Percentiles rank a stretch among this genome's conserved stretches.
These are phyloP conservation scores for Nanorana parkeri DNA, from an alignment of 2,113 vertebrate genomes.

Conservation along the genomic window DNA sequence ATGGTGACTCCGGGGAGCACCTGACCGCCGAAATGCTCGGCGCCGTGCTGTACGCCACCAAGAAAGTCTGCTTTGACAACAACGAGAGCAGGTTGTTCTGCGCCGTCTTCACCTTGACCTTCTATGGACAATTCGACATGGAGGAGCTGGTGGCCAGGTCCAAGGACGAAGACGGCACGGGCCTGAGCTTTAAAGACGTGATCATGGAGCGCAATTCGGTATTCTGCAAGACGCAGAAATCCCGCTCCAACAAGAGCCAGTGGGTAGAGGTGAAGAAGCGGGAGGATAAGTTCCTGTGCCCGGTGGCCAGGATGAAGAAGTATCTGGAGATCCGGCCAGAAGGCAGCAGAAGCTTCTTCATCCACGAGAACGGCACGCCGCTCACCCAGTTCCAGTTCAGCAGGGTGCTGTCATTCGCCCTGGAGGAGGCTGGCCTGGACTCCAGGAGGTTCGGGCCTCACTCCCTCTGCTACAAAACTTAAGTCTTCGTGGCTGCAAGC, in stretches of 20 bases:
- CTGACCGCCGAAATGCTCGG: slow-evolving; percentile 16
- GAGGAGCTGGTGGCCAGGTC: slow-evolving; percentile 14
- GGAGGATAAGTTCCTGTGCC: not conserved
- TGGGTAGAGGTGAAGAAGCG: slow-evolving; percentile 30
- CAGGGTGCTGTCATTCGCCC: slow-evolving; percentile 18
- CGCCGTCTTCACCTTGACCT: slow-evolving; percentile 1
- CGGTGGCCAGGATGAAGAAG: not conserved
- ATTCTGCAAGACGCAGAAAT: slow-evolving; percentile 22
- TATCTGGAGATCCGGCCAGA: slow-evolving; percentile 11
- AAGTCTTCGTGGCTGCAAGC: not conserved
- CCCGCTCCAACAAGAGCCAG: slow-evolving; percentile 19
- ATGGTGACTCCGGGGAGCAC: slow-evolving; percentile 1
- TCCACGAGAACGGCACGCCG: slow-evolving; percentile 19
- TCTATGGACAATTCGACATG: slow-evolving; percentile 25
- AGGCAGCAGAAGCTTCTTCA: slow-evolving; percentile 14
- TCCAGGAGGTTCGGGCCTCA: slow-evolving; percentile 22
- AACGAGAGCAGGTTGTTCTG: slow-evolving; percentile 13
- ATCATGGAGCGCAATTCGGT: slow-evolving; percentile 11
- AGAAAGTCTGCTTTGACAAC: slow-evolving; percentile 32
- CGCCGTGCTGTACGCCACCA: slow-evolving; percentile 19
- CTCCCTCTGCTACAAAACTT: slow-evolving; percentile 9
- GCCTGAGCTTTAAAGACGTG: slow-evolving; percentile 12
- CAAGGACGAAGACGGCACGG: slow-evolving; percentile 14
- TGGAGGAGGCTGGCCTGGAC: slow-evolving; percentile 23
- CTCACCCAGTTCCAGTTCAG: slow-evolving; percentile 36